Evolutionary conservation across 2,888 invertebrate genomes (phyloP).

Genomic region (Drosophila buzzatii): DNA sequence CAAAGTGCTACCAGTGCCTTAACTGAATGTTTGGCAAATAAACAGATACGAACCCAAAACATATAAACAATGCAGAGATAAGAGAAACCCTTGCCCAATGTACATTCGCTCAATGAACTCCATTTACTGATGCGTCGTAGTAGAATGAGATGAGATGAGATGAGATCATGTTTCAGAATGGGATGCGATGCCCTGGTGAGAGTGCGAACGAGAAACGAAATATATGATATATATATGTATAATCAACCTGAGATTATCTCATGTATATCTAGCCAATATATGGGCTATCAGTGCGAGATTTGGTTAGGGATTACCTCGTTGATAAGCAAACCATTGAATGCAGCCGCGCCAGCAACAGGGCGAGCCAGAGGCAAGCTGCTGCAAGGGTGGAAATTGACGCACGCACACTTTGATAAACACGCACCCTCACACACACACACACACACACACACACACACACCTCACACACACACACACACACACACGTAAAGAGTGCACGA

Average conservation of each 20-base stretch:
- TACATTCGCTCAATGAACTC: conserved; percentile 2
- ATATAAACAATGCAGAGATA: conserved; percentile 21
- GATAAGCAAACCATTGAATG: conserved; percentile 57
- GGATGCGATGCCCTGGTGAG: not conserved
- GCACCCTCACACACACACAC: conserved; percentile 9
- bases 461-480: conserved; percentile 1
- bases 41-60: conserved; percentile 7
- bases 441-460: not conserved
- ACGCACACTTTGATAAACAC: conserved; percentile 5
- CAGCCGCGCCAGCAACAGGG: conserved; percentile 32
- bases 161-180: conserved; percentile 64
- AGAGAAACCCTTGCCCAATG: conserved; percentile 49
- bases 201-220: not conserved
- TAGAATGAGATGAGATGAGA: conserved; percentile 38
- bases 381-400: conserved; percentile 48
- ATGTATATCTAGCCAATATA: conserved; percentile 18
- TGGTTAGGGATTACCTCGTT: conserved; percentile 52
- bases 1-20: not conserved
- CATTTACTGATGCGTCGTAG: conserved; percentile 36
- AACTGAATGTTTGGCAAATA: conserved; percentile 26
- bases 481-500: conserved; percentile 11
- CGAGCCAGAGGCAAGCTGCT: conserved; percentile 30
- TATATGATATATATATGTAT: conserved; percentile 23
- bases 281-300: conserved; percentile 46
- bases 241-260: conserved; percentile 52